Conservation (phyloP, 2,113 vertebrate species). For the Osmerus mordax region DNA sequence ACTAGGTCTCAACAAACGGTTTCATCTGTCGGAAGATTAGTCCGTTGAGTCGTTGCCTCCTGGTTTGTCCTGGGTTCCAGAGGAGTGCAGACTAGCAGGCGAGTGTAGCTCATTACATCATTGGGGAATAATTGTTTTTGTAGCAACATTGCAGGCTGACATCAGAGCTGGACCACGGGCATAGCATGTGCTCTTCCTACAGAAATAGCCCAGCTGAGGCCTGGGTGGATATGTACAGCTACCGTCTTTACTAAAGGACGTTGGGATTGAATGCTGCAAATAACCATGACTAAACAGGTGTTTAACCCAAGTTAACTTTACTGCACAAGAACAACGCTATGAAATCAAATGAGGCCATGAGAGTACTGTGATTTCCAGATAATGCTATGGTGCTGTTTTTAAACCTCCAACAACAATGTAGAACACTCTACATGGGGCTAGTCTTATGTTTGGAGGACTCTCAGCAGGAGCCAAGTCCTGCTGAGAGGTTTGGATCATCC, state of each 20-base stretch:
- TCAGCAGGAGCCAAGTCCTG: not conserved
- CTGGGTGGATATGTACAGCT: conserved; percentile 19
- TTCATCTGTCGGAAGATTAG: too few species aligned
- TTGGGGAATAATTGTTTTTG: conserved; percentile 54
- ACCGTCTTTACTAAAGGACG: not conserved
- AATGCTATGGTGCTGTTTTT: too few species aligned
- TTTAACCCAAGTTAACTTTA: not conserved
- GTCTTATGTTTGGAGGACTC: conserved; percentile 21
- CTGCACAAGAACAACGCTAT: not conserved
- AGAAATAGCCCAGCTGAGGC: conserved; percentile 55
- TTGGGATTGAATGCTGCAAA: not conserved
- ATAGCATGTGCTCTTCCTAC: conserved; percentile 41
- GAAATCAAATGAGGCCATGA: not conserved
- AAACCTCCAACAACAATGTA: not conserved
- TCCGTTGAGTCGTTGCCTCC: not conserved
- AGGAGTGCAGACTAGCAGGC: conserved; percentile 11
- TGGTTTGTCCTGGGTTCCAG: conserved; percentile 29
- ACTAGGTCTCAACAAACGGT: too few species aligned
- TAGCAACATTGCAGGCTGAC: conserved; percentile 42
- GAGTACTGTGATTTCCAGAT: not conserved
- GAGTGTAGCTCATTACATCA: conserved; percentile 48
- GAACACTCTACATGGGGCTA: conserved; percentile 5
- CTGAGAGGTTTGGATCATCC: conserved; percentile 2
- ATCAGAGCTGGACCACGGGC: conserved; percentile 45
- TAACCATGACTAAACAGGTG: not conserved